Base-by-base conservation (phyloP, 2,113 vertebrate genomes). In the Xiphophorus hellerii region DNA sequence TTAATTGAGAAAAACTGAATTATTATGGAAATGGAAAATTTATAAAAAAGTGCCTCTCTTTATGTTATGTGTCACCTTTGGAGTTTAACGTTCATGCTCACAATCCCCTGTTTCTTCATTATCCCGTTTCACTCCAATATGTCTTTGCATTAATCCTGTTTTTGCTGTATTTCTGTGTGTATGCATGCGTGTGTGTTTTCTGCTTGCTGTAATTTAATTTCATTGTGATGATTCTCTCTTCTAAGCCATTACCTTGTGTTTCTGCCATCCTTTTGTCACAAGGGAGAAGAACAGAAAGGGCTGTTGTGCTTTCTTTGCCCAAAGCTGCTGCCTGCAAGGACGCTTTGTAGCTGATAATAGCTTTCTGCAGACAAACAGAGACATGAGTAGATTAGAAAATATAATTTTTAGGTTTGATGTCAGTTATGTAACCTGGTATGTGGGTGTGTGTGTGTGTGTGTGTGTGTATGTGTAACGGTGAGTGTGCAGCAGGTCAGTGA, bases 291-390 rank as follows among this genome's bases (percentile, higher is more conserved):
- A 42, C 51, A 54, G 31, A 54, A n/a, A 60, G 68, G 35, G 71
- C 61, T 72, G 44, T 62, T 83, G 80, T 83, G 76, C 44, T 66
- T 78, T 79, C 48, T 70, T 71, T 64, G 62, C 75, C 73, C 61
- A 33, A 39, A 81, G 75, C 75, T 73, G 69, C 67, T 67, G 54
- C 54, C 71, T 48, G 39, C 14, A 78, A 80, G 76, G 81, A 81
- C 74, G 72, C 69, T 42, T 66, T 73, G 68, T 60, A 71, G 67
- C 67, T 69, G 82, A 88, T 76, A 88, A 80, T 83, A 83, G 88
- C 58, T 17, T 73, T 61, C 66, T 63, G 37, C 65, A 77, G 65
- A 66, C 71, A 58, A 48, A 51, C 28, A 42, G 11, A 63, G 35
- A 44, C 62, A 27, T 8, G 42, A 71, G 29, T 22, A 67, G 75